These are phyloP conservation scores for Alfaro cultratus DNA, from an alignment of 2,797 vertebrate genomes.

Conservation along the genomic window DNA sequence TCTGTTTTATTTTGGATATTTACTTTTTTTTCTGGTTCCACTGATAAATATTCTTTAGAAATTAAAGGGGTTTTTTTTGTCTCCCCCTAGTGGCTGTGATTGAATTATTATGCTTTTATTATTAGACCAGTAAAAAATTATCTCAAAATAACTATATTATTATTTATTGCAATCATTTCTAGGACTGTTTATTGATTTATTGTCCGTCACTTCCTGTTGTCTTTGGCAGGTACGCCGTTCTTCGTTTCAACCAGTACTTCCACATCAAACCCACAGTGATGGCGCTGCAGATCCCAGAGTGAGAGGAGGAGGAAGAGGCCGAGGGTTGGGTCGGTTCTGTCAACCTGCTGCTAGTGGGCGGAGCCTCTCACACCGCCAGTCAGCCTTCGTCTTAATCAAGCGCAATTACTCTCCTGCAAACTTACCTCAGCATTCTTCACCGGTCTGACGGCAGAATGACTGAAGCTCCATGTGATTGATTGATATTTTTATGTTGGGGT, in stretches of 20 bases:
- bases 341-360: constrained; percentile 32
- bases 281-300: constrained; percentile 88
- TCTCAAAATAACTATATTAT: too few relatives aligned
- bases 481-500: background rate
- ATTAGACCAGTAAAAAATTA: too few relatives aligned
- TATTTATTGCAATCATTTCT: too few relatives aligned
- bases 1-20: too few relatives aligned
- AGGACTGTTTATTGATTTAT: too few relatives aligned
- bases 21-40: too few relatives aligned
- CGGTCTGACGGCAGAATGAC: constrained; percentile 38
- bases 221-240: constrained; percentile 88
- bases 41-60: too few relatives aligned
- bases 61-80: too few relatives aligned
- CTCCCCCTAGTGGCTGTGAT: too few relatives aligned
- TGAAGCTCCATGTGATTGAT: background rate
- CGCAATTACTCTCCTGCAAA: constrained; percentile 53
- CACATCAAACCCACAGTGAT: constrained; percentile 90
- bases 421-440: constrained; percentile 41
- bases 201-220: background rate
- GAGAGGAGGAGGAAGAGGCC: constrained; percentile 57
- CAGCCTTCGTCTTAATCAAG: constrained; percentile 42
- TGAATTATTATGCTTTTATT: too few relatives aligned
- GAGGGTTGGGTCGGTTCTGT: background rate
- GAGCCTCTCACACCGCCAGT: constrained; percentile 9
- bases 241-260: constrained; percentile 96